Evolutionary conservation across 2,888 invertebrate genomes (phyloP).

Genomic region (Agriopis leucophaearia): DNA sequence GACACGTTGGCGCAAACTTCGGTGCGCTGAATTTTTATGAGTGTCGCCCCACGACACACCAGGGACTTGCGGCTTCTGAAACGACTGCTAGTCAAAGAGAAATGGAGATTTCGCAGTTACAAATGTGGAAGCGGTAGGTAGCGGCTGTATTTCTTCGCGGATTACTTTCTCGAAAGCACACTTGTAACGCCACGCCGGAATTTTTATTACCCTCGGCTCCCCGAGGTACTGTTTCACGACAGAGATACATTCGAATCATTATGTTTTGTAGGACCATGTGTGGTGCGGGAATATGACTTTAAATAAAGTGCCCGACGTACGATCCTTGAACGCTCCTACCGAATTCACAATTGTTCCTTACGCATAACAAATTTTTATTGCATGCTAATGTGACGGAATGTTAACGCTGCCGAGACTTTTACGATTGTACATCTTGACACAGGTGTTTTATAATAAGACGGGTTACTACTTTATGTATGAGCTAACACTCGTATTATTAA

Average conservation of each 20-base stretch:
- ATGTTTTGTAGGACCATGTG: constrained; percentile 66
- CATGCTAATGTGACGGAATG: constrained; percentile 42
- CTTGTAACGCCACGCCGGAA: constrained; percentile 75
- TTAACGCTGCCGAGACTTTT: constrained; percentile 35
- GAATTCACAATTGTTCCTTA: constrained; percentile 41
- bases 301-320: constrained; percentile 52
- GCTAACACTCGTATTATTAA: neutral
- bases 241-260: constrained; percentile 78
- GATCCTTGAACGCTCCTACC: constrained; percentile 21
- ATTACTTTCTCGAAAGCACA: constrained; percentile 81
- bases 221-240: constrained; percentile 75
- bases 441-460: constrained; percentile 31
- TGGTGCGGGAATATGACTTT: constrained; percentile 60
- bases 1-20: constrained; percentile 72
- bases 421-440: constrained; percentile 21
- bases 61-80: constrained; percentile 79
- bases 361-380: constrained; percentile 43
- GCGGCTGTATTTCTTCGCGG: constrained; percentile 80
- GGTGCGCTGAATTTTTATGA: constrained; percentile 82
- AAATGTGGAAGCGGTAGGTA: constrained; percentile 80
- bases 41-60: constrained; percentile 79
- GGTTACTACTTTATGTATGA: constrained; percentile 8
- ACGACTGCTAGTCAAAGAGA: constrained; percentile 83
- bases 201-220: constrained; percentile 79
- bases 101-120: constrained; percentile 84